A percentile compares a stretch with the other conserved stretches of the same genome.
Evolutionary conservation across 2,888 invertebrate genomes (phyloP).

Genomic region (Cabera pusaria): DNA sequence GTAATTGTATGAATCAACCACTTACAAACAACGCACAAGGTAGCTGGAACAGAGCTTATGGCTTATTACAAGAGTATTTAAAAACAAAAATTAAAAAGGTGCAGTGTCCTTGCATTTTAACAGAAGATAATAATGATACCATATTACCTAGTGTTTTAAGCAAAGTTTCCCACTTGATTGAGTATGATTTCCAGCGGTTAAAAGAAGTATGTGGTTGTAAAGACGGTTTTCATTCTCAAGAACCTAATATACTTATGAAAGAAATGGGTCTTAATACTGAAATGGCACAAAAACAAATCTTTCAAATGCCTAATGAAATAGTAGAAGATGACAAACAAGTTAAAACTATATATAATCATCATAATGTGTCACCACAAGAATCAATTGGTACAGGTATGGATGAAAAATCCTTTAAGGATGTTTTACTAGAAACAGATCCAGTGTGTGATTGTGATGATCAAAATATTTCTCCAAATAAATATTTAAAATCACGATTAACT

Average conservation of each 20-base stretch:
- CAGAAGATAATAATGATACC: constrained; percentile 38
- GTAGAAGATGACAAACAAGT: too few species aligned
- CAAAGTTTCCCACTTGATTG: constrained; percentile 61
- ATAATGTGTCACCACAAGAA: too few species aligned
- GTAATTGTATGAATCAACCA: constrained; percentile 46
- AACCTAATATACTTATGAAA: constrained; percentile 1
- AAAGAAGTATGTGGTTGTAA: constrained; percentile 51
- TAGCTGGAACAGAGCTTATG: constrained; percentile 69
- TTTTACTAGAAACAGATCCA: too few species aligned
- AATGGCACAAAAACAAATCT: constrained; percentile 42
- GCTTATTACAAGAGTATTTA: constrained; percentile 70
- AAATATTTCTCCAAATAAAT: too few species aligned
- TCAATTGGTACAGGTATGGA: too few species aligned
- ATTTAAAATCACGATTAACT: too few species aligned
- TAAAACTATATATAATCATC: too few species aligned
- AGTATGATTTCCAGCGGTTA: constrained; percentile 67
- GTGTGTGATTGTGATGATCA: too few species aligned
- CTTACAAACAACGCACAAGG: constrained; percentile 37
- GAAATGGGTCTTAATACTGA: constrained; percentile 28
- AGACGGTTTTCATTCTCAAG: constrained; percentile 22
- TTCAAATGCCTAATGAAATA: too few species aligned
- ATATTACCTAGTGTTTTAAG: constrained; percentile 54
- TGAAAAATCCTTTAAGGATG: too few species aligned
- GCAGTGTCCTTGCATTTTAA: constrained; percentile 52
- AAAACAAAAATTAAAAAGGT: constrained; percentile 67